Evolutionary conservation across 2,888 invertebrate genomes (phyloP).

Genomic region (Calameuta pallipes): DNA sequence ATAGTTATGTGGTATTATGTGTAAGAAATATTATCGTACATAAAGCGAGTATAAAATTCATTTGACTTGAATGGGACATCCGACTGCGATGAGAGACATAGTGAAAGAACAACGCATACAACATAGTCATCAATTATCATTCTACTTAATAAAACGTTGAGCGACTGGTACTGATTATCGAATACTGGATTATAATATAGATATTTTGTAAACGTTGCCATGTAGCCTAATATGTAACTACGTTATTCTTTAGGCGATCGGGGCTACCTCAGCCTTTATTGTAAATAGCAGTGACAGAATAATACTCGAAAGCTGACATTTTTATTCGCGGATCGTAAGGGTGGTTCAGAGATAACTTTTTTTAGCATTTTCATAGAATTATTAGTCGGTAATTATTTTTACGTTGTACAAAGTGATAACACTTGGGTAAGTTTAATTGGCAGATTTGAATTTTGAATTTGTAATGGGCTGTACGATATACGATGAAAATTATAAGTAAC

Average conservation of each 20-base stretch:
- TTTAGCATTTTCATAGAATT: slow-evolving; percentile 8
- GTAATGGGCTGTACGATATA: neutral
- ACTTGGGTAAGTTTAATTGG: slow-evolving; percentile 13
- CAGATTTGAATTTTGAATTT: neutral
- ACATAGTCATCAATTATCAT: slow-evolving; percentile 6
- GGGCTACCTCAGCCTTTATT: slow-evolving; percentile 10
- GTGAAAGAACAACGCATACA: slow-evolving; percentile 13
- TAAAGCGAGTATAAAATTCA: neutral
- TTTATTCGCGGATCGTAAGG: slow-evolving; percentile 5
- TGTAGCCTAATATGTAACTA: slow-evolving; percentile 34
- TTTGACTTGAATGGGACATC: neutral
- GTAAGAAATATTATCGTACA: no score
- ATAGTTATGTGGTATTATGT: neutral
- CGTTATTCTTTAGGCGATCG: slow-evolving; percentile 13
- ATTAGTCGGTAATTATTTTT: slow-evolving; percentile 14
- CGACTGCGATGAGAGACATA: neutral
- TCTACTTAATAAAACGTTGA: slow-evolving; percentile 7
- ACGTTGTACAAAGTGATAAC: slow-evolving; percentile 4
- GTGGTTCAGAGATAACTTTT: neutral
- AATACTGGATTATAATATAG: slow-evolving; percentile 12
- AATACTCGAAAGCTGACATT: slow-evolving; percentile 47
- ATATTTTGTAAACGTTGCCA: slow-evolving; percentile 40
- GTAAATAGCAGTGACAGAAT: slow-evolving; percentile 36
- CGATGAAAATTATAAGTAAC: neutral
- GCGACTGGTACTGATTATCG: slow-evolving; percentile 2